Evolutionary conservation across 2,113 vertebrate genomes (phyloP).

Genomic region (Neogobius melanostomus): DNA sequence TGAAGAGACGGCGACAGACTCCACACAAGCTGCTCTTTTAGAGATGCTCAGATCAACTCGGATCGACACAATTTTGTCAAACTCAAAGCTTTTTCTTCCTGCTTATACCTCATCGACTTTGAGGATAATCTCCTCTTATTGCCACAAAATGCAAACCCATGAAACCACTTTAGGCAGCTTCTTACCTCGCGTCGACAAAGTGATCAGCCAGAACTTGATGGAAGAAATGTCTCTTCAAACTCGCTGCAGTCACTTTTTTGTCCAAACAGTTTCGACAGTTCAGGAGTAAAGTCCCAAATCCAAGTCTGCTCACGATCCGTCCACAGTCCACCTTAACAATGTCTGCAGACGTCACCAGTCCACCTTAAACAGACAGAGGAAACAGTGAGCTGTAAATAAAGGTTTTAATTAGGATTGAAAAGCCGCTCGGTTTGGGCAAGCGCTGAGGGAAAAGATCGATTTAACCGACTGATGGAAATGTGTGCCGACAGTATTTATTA

Average conservation of each 20-base stretch:
- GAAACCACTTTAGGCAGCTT: neutral
- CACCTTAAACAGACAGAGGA: neutral
- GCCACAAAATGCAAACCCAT: too few species aligned
- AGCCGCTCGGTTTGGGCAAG: too few species aligned
- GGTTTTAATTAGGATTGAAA: slow-evolving; percentile 31
- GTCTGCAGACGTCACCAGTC: neutral
- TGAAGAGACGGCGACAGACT: too few species aligned
- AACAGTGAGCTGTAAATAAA: slow-evolving; percentile 17
- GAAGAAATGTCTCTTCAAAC: neutral
- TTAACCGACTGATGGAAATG: slow-evolving; percentile 1
- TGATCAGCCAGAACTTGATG: neutral
- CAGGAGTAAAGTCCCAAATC: neutral
- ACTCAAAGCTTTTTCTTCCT: too few species aligned
- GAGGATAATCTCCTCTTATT: too few species aligned
- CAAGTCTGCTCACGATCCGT: neutral
- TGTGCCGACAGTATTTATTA: too few species aligned
- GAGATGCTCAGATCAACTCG: too few species aligned
- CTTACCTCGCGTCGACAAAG: neutral
- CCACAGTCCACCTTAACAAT: neutral
- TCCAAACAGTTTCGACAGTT: neutral
- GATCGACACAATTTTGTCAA: too few species aligned
- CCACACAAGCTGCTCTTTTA: too few species aligned
- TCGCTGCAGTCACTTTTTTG: neutral
- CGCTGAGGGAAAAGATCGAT: slow-evolving; percentile 36
- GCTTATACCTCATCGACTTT: too few species aligned